These are phyloP conservation scores for Drosophila meridionalis DNA, from an alignment of 2,888 invertebrate species.

Conservation along the genomic window DNA sequence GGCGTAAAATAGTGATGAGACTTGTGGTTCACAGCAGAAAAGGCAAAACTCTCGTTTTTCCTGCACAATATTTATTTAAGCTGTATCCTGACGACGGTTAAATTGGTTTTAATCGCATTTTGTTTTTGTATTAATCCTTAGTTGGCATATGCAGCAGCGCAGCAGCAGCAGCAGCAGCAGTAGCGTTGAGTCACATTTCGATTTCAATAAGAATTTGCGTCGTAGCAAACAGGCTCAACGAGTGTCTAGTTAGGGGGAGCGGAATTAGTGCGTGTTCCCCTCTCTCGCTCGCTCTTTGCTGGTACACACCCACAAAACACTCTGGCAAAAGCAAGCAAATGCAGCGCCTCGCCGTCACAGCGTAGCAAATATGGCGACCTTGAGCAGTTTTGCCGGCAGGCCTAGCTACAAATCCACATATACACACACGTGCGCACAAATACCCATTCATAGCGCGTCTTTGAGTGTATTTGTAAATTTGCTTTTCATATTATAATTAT, in stretches of 20 bases:
- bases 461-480: slow-evolving; percentile 14
- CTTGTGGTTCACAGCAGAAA: neutral
- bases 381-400: slow-evolving; percentile 46
- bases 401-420: slow-evolving; percentile 28
- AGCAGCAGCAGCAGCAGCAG: slow-evolving; percentile 1
- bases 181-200: neutral
- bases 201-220: slow-evolving; percentile 53
- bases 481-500: slow-evolving; percentile 55
- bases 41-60: neutral
- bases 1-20: neutral
- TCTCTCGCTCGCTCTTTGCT: slow-evolving; percentile 2
- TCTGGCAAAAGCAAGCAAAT: slow-evolving; percentile 17
- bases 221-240: slow-evolving; percentile 44
- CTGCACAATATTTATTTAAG: neutral
- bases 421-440: slow-evolving; percentile 3
- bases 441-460: slow-evolving; percentile 13
- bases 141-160: neutral
- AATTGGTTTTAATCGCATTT: neutral
- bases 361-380: slow-evolving; percentile 44
- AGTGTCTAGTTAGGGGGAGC: slow-evolving; percentile 12
- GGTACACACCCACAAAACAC: slow-evolving; percentile 23
- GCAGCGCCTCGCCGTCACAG: slow-evolving; percentile 10
- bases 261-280: slow-evolving; percentile 3
- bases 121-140: neutral
- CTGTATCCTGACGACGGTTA: neutral